These are phyloP conservation scores for Andricus curvator DNA, from an alignment of 2,888 invertebrate species.

Conservation along the genomic window DNA sequence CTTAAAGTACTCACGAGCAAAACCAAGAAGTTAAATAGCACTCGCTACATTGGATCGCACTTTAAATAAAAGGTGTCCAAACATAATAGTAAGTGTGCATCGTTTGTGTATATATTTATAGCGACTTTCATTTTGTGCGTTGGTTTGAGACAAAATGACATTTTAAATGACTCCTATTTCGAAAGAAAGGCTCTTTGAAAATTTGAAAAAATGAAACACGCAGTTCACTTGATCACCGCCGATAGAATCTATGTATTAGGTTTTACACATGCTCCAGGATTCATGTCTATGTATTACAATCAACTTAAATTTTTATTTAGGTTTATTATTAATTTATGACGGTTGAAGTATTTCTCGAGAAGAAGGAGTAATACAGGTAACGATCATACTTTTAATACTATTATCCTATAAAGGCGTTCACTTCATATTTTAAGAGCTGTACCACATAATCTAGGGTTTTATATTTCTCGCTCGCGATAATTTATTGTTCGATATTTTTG, in stretches of 20 bases:
- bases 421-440: constrained; percentile 71
- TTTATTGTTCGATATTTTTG: neutral
- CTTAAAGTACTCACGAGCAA: constrained; percentile 23
- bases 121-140: constrained; percentile 66
- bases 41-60: constrained; percentile 59
- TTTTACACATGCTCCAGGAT: constrained; percentile 66
- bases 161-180: constrained; percentile 36
- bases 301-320: constrained; percentile 68
- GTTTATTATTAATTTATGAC: constrained; percentile 67
- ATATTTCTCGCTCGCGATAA: constrained; percentile 65
- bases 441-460: constrained; percentile 73
- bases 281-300: constrained; percentile 70
- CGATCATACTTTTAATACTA: constrained; percentile 54
- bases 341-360: constrained; percentile 35
- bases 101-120: constrained; percentile 74
- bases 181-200: constrained; percentile 19
- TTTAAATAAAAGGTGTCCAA: constrained; percentile 60
- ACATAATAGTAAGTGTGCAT: constrained; percentile 66
- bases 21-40: constrained; percentile 50
- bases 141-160: constrained; percentile 44
- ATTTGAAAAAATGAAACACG: constrained; percentile 52
- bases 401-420: constrained; percentile 62
- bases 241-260: constrained; percentile 56
- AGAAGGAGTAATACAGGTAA: constrained; percentile 53
- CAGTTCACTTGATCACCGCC: constrained; percentile 24